These are phyloP conservation scores for Abramis brama DNA, from an alignment of 2,113 vertebrate genomes.

Conservation along the genomic window DNA sequence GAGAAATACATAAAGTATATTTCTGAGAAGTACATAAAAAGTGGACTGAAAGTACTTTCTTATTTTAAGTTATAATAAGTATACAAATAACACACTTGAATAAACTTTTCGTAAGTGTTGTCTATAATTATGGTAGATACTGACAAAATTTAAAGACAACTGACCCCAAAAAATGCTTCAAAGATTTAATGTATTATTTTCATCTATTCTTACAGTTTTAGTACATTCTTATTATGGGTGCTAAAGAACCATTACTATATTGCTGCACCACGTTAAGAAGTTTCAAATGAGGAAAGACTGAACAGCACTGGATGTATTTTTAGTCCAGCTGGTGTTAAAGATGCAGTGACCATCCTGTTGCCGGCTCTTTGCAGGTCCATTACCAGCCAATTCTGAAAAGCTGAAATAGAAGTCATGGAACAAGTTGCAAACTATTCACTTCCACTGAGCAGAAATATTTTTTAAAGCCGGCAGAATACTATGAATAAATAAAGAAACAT, in stretches of 20 bases:
- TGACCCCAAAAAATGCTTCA: too few relatives aligned
- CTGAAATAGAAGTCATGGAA: background rate
- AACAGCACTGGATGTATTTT: background rate
- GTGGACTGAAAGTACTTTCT: too few relatives aligned
- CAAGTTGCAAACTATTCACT: background rate
- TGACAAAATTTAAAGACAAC: too few relatives aligned
- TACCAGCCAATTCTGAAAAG: background rate
- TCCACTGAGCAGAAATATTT: background rate
- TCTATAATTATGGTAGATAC: background rate
- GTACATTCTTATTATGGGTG: background rate
- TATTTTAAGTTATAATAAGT: too few relatives aligned
- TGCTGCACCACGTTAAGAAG: background rate
- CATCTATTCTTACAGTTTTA: background rate
- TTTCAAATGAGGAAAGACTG: background rate
- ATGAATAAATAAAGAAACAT: background rate
- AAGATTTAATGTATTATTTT: background rate
- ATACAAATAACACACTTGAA: too few relatives aligned
- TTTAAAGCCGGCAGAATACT: background rate
- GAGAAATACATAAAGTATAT: too few relatives aligned
- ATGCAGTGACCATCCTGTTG: background rate
- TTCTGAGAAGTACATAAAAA: too few relatives aligned
- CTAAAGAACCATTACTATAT: background rate
- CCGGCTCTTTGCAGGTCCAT: background rate
- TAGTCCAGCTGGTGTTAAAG: slow-evolving; percentile 4
- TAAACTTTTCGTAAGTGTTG: too few relatives aligned